Evolutionary conservation across 2,113 vertebrate genomes (phyloP).

Genomic region (Mastomys natalensis): DNA sequence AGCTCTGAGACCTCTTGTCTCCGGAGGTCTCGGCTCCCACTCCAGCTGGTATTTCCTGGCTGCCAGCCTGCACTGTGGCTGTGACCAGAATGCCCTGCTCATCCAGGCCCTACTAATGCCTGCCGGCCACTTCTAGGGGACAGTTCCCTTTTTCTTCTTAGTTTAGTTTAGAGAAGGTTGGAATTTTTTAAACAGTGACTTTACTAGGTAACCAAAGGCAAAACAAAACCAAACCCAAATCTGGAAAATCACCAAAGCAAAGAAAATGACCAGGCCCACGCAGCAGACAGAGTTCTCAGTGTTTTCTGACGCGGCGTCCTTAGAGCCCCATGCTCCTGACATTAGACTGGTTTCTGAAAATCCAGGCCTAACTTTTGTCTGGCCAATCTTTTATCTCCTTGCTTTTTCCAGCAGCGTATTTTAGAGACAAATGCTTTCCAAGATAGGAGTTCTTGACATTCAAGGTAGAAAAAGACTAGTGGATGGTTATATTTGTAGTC

Average conservation of each 20-base stretch:
- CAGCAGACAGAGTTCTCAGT: background rate
- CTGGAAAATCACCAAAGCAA: constrained; percentile 73
- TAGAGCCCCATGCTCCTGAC: background rate
- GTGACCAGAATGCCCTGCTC: background rate
- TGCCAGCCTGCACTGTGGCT: background rate
- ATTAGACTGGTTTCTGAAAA: background rate
- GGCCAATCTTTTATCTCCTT: background rate
- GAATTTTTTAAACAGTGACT: constrained; percentile 74
- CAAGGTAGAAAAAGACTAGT: background rate
- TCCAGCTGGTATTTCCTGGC: background rate
- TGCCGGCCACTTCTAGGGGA: constrained; percentile 42
- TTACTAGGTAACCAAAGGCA: constrained; percentile 76
- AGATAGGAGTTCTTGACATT: background rate
- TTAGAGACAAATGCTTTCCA: background rate
- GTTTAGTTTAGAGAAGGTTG: constrained; percentile 57
- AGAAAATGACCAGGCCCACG: constrained; percentile 32
- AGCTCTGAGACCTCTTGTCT: constrained; percentile 41
- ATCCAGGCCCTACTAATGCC: constrained; percentile 48
- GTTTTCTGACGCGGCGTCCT: background rate
- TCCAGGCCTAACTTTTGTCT: background rate
- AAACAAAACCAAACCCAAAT: constrained; percentile 72
- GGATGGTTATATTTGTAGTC: background rate
- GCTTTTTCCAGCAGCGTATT: background rate
- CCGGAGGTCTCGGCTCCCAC: background rate
- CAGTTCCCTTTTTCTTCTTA: constrained; percentile 69